Percentiles rank a stretch among this genome's conserved stretches.
phyloP scores from a whole-genome alignment of 2,113 vertebrate species.

The Pagrus major region DNA sequence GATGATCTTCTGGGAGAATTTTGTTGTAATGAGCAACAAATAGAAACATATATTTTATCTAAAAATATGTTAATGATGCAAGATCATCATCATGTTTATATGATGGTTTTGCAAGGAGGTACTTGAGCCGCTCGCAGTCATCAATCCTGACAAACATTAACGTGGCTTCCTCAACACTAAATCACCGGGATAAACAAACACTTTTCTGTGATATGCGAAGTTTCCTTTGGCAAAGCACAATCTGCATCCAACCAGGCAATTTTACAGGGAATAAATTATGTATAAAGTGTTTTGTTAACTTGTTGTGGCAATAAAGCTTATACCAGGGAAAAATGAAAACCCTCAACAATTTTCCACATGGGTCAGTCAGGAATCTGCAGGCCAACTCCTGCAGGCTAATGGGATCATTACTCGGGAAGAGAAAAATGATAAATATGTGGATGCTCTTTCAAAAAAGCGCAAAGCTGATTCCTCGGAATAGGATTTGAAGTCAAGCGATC shows the following conservation, averaged over 20 bases:
- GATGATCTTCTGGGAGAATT: background rate
- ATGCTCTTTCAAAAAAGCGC: conserved; percentile 21
- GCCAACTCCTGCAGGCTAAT: conserved; percentile 47
- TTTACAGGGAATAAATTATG: conserved; percentile 34
- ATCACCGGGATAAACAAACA: background rate
- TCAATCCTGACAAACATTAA: conserved; percentile 6
- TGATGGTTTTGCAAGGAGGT: background rate
- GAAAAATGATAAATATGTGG: conserved; percentile 61
- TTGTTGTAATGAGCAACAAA: background rate
- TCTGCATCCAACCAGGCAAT: conserved; percentile 8
- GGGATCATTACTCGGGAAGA: conserved; percentile 57
- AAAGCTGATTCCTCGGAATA: conserved; percentile 43
- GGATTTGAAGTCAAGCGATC: conserved; percentile 10
- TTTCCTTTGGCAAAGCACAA: conserved; percentile 33
- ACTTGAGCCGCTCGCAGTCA: background rate
- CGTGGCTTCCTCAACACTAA: conserved; percentile 1
- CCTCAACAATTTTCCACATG: conserved; percentile 69
- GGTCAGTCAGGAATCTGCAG: conserved; percentile 62
- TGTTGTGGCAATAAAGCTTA: conserved; percentile 59
- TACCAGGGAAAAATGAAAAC: conserved; percentile 52
- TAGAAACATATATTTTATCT: background rate
- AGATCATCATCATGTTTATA: background rate
- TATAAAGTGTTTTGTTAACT: conserved; percentile 60
- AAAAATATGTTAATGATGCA: background rate
- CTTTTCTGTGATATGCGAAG: background rate